Conservation (phyloP, 2,888 invertebrate genomes). For the Phalangium opilio region DNA sequence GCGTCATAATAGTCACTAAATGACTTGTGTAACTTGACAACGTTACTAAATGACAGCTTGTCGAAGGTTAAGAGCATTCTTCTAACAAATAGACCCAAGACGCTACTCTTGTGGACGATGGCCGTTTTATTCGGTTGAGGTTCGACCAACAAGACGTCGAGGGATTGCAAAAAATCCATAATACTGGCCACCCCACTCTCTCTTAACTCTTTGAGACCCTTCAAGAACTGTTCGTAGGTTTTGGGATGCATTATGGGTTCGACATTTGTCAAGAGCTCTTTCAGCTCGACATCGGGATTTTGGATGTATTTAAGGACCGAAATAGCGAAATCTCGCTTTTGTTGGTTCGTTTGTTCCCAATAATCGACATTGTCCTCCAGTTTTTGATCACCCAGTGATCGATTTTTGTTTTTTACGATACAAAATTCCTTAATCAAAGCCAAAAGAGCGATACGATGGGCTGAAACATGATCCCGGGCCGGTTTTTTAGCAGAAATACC, state of each 20-base stretch:
- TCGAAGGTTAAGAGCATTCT: constrained; percentile 66
- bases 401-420: constrained; percentile 5
- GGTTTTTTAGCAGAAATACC: too few species aligned
- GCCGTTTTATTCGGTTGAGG: constrained; percentile 33
- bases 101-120: constrained; percentile 47
- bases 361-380: constrained; percentile 4
- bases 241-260: constrained; percentile 10
- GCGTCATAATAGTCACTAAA: constrained; percentile 50
- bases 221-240: constrained; percentile 9
- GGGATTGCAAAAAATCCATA: constrained; percentile 44
- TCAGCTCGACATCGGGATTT: constrained; percentile 15
- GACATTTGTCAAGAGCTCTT: constrained; percentile 9
- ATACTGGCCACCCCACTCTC: constrained; percentile 43
- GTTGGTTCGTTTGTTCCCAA: constrained; percentile 21
- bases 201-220: constrained; percentile 32
- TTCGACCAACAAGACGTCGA: constrained; percentile 48
- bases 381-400: neutral
- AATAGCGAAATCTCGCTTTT: constrained; percentile 62
- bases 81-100: constrained; percentile 62
- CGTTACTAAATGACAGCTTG: constrained; percentile 66
- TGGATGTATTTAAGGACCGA: constrained; percentile 39
- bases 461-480: constrained; percentile 9
- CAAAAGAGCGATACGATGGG: constrained; percentile 13
- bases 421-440: constrained; percentile 17
- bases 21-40: constrained; percentile 53